phyloP scores from a whole-genome alignment of 2,797 vertebrate species.

The Hafferia zeledoni region DNA sequence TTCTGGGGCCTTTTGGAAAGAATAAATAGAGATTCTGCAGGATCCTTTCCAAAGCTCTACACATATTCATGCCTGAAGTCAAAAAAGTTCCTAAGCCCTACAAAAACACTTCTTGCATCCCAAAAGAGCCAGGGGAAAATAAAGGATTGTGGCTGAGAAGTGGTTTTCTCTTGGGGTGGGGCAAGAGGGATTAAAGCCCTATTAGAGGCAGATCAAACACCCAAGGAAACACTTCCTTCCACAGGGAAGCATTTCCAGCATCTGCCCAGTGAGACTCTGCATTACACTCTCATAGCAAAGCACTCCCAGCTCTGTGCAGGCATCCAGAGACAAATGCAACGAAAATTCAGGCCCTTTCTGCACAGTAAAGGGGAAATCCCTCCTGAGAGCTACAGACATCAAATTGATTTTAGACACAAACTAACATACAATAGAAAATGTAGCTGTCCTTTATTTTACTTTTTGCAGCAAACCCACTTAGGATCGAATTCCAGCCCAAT shows the following conservation, averaged over 20 bases:
- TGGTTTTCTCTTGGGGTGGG: background rate
- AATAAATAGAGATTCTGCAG: background rate
- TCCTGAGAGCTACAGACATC: background rate
- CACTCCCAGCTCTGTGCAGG: background rate
- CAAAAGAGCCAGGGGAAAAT: background rate
- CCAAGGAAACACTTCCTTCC: background rate
- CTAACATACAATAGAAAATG: background rate
- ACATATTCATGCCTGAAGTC: background rate
- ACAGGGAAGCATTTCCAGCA: background rate
- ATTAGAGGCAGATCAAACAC: background rate
- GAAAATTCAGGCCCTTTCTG: background rate
- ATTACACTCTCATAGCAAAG: background rate
- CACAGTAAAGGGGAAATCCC: background rate
- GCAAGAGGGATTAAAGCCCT: background rate
- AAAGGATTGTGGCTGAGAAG: background rate
- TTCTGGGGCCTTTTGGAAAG: background rate
- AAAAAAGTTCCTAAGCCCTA: background rate
- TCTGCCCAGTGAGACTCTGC: background rate
- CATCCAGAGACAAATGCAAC: background rate
- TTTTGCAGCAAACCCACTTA: background rate
- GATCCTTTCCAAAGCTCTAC: background rate
- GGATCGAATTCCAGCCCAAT: background rate
- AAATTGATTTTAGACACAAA: background rate
- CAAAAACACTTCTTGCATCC: background rate
- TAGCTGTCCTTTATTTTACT: background rate